phyloP scores from a whole-genome alignment of 1,140 invertebrate species.

The Neodiprion virginianus region DNA sequence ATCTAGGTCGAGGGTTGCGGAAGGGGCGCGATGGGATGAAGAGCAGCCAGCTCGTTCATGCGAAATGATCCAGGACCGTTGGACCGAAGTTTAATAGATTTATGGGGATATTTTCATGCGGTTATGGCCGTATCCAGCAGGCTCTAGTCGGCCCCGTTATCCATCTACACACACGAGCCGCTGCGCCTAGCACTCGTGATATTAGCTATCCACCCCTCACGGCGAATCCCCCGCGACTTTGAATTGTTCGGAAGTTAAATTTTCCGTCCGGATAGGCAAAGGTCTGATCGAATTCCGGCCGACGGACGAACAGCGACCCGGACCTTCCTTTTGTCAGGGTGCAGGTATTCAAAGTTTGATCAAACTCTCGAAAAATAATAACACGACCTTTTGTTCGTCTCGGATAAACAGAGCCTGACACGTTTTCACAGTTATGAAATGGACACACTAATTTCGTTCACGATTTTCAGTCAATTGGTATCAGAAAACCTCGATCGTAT shows the following conservation, averaged over 20 bases:
- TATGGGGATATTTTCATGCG: slow-evolving; percentile 34
- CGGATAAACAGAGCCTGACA: too few relatives aligned
- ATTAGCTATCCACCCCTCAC: background rate
- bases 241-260: slow-evolving; percentile 1
- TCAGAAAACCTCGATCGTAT: too few relatives aligned
- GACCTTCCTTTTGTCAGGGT: background rate
- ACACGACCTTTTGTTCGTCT: too few relatives aligned
- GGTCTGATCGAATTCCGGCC: background rate
- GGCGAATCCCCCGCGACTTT: background rate
- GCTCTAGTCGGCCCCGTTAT: background rate
- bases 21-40: slow-evolving; percentile 6
- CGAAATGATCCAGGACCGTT: slow-evolving; percentile 38
- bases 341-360: too few relatives aligned
- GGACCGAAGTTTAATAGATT: slow-evolving; percentile 29
- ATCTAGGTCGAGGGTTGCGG: too few relatives aligned
- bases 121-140: background rate
- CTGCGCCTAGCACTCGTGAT: background rate
- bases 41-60: slow-evolving; percentile 25
- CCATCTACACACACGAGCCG: background rate
- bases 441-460: too few relatives aligned
- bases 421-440: too few relatives aligned
- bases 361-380: too few relatives aligned
- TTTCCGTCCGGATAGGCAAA: background rate
- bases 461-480: too few relatives aligned
- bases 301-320: background rate